Evolutionary conservation across 2,797 vertebrate species (phyloP), one percentile per base, ranked within the genome.

Genomic region (Crocidura indochinensis): DNA sequence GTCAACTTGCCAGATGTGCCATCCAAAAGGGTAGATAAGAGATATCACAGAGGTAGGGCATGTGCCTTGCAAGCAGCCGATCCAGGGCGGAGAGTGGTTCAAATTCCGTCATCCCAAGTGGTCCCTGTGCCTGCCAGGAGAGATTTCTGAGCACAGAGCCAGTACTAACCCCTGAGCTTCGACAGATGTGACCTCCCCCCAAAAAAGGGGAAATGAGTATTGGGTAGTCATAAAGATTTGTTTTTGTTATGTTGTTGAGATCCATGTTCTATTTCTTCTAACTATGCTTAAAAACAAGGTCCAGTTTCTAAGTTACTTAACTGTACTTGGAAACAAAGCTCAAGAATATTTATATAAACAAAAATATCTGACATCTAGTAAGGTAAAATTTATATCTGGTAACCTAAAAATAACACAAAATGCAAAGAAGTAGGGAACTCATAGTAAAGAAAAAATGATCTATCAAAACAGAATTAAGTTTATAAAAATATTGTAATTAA

Each of bases 381-480:
- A 60, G 22, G 49, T 81, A 81, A 94, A 85, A 69, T 78, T 73
- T n/a, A 77, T 86, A 19, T 65, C 11, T 73, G 4, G 19, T 47
- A 80, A 20, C 69, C 10, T 20, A 74, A 78, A 91, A 91, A 87
- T 68, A 62, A 77, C 77, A 2, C 60, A 31, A 65, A n/a, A 68
- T 78, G 38, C 46, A 92, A 86, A 88, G 20, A 75, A 74, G 38
- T 19, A 94, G 10, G 26, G 62, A 83, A 95, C 73, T 87, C 17
- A 72, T 72, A 93, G 76, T 60, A 85, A 84, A 56, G n/a, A 9
- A 89, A 67, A 20, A 80, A 75, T 81, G 77, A 64, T 79, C 22
- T 68, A 81, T 78, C 19, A 15, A 92, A 94, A 80, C 10, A 76
- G 87, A 72, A 3, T 17, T 27, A 77, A 77, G 31, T 22, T 87